Percentiles rank a stretch among this genome's conserved stretches.
These are phyloP conservation scores for Ochlodes sylvanus DNA, from an alignment of 2,888 invertebrate species.

Conservation along the genomic window DNA sequence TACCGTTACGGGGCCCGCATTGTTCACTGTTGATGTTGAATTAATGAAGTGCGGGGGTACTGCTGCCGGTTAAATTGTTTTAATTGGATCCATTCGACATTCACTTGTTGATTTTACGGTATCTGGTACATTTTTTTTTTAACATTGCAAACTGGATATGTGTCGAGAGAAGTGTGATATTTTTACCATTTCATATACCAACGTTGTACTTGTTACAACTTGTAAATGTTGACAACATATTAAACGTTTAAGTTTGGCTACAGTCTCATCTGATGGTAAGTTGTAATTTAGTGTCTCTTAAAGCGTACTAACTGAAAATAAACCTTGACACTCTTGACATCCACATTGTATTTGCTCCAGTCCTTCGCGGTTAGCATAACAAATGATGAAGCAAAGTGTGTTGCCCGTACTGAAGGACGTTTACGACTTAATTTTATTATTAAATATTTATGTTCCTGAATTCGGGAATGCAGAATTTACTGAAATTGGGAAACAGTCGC, in stretches of 20 bases:
- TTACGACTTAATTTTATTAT: too few relatives aligned
- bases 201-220: too few relatives aligned
- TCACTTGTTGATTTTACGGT: constrained; percentile 22
- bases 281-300: too few relatives aligned
- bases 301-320: too few relatives aligned
- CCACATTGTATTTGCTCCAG: too few relatives aligned
- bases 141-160: neutral
- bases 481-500: neutral
- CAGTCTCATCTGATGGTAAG: too few relatives aligned
- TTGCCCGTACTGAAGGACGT: too few relatives aligned
- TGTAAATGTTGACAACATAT: neutral
- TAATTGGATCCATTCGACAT: constrained; percentile 25
- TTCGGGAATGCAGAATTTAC: neutral
- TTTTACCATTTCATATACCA: neutral
- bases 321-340: too few relatives aligned
- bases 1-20: constrained; percentile 19
- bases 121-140: neutral
- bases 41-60: constrained; percentile 27
- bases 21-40: constrained; percentile 32
- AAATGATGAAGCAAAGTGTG: too few relatives aligned
- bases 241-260: too few relatives aligned
- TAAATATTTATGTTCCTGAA: neutral
- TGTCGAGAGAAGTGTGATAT: neutral
- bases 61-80: constrained; percentile 21
- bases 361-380: too few relatives aligned